These are phyloP conservation scores for Dascyllus trimaculatus DNA, from an alignment of 2,113 vertebrate genomes.

Conservation along the genomic window DNA sequence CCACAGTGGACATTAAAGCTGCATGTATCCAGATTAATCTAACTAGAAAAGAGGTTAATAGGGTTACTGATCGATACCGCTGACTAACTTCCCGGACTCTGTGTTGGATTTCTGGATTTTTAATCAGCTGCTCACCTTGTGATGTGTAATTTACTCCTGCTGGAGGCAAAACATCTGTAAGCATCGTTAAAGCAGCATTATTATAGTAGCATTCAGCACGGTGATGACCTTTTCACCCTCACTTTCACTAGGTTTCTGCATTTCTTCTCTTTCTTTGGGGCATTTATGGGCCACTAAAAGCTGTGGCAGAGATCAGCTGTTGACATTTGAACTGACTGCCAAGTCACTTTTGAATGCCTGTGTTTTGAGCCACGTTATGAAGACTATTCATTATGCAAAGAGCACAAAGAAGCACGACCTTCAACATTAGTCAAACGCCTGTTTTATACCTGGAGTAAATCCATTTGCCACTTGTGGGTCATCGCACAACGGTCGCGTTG, in stretches of 20 bases:
- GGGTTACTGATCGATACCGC: constrained; percentile 37
- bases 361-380: constrained; percentile 22
- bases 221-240: constrained; percentile 30
- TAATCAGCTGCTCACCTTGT: constrained; percentile 1
- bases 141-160: constrained; percentile 15
- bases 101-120: not conserved
- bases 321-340: constrained; percentile 34
- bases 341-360: constrained; percentile 13
- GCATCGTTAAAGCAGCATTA: constrained; percentile 20
- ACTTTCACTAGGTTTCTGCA: constrained; percentile 5
- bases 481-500: not conserved
- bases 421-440: too few relatives aligned
- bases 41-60: constrained; percentile 26
- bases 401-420: not conserved
- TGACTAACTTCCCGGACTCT: not conserved
- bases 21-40: constrained; percentile 22
- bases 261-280: not conserved
- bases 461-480: too few relatives aligned
- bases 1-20: constrained; percentile 18
- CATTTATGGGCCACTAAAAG: constrained; percentile 8
- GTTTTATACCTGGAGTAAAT: too few relatives aligned
- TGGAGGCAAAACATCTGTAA: not conserved
- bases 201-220: constrained; percentile 4
- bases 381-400: constrained; percentile 10
- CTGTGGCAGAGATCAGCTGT: not conserved